Conservation (phyloP, 23 tunicate genomes). For the Ascidia mentula region DNA sequence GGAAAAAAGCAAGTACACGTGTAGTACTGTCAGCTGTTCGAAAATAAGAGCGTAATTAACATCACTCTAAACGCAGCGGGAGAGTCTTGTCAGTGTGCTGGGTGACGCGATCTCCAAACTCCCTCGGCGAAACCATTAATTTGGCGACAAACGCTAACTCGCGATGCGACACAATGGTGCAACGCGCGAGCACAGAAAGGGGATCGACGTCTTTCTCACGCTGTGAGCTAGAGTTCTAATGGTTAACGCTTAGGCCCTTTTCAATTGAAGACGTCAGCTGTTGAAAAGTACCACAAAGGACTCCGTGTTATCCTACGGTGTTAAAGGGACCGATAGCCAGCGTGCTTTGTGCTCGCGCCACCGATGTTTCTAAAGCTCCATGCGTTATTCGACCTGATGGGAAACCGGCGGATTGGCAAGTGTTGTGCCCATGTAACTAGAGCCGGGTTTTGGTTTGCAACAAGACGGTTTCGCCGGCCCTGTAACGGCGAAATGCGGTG, state of each 20-base stretch:
- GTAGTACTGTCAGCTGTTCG: too few species aligned
- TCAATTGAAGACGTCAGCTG: conserved; percentile 2
- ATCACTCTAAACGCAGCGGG: too few species aligned
- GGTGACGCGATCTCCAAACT: too few species aligned
- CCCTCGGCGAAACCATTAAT: background rate
- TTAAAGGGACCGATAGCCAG: background rate
- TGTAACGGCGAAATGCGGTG: background rate
- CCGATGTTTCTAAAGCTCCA: background rate
- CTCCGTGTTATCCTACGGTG: background rate
- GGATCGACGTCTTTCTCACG: background rate
- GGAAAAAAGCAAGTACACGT: too few species aligned
- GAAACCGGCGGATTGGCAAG: background rate
- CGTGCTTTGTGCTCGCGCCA: background rate
- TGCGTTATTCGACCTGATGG: conserved; percentile 1
- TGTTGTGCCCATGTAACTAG: background rate
- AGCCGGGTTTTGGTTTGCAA: background rate
- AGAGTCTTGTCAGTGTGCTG: too few species aligned
- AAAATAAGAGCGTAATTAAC: too few species aligned
- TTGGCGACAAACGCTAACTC: background rate
- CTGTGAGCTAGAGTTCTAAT: background rate
- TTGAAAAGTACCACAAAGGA: conserved; percentile 8
- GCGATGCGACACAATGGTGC: background rate
- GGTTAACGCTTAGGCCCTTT: background rate
- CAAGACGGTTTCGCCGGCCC: background rate
- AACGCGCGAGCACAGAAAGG: background rate